Base-by-base conservation (phyloP, 2,888 invertebrate genomes). In the Priocnemis perturbator region DNA sequence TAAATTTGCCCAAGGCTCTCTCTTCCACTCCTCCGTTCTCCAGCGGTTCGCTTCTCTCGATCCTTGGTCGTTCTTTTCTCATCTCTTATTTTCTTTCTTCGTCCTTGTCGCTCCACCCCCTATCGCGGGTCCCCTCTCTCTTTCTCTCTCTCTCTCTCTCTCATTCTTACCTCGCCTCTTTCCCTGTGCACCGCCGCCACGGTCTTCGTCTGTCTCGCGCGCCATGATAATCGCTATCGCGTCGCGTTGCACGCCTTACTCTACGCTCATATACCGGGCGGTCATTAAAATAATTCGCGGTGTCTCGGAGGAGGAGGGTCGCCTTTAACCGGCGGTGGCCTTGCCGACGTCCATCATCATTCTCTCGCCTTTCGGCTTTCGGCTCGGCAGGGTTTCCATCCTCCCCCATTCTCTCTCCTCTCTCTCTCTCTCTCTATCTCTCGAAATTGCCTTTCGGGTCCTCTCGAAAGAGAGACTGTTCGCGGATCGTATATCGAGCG, bases 161-260 rank as follows among this genome's bases (percentile, higher is more conserved):
- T 19, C 20, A n/a, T 9, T n/a, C 11, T 37, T 5, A 15, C 37
- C 37, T 14, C n/a, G 5, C 21, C 45, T 52, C 17, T 15, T 19
- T 30, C 19, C 15, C 37, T 37, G 20, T 3, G 23, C 14, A 47
- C 44, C 47, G 17, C 19, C 50, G 47, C 19, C 47, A 45, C 30
- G 23, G n/a, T 48, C 50, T 37, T 45, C 5, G 1, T 17, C 14
- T 14, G 20, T 21, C 50, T 20, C 30, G 17, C 21, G 60, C 21
- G 60, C 56, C 19, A 60, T 60, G 73, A 81, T 83, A 82, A 81
- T 81, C 81, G 73, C 69, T 80, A 81, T 76, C 77, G 74, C 68
- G 72, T 78, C 64, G 72, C 71, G 11, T 37, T 37, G 37, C 37
- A 37, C 37, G 37, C 37, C 11, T 37, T 26, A 26, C 26, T 26